Evolutionary conservation across 2,888 invertebrate species (phyloP).

Genomic region (Ashinkailepas kermadecensis): DNA sequence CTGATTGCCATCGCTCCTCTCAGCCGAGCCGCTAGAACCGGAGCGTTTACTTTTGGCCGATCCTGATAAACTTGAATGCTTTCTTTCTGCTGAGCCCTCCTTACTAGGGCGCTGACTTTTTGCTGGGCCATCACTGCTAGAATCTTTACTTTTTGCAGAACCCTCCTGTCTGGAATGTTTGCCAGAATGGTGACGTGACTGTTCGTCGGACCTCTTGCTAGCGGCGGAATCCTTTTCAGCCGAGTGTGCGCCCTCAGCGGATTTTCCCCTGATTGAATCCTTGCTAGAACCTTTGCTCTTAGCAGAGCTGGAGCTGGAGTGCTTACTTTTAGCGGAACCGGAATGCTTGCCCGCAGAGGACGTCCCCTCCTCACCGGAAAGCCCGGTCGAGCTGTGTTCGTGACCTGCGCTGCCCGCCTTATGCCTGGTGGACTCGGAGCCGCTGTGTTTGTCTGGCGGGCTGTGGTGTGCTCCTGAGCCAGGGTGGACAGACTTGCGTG

Average conservation of each 20-base stretch:
- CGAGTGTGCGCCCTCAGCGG: no score
- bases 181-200: background rate
- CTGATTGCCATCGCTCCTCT: background rate
- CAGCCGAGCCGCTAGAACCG: background rate
- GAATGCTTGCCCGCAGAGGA: background rate
- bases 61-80: background rate
- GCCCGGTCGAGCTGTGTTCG: background rate
- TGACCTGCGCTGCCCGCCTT: background rate
- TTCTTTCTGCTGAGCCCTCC: background rate
- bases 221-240: no score
- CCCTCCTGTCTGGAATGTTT: background rate
- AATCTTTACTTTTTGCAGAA: background rate
- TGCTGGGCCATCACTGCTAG: background rate
- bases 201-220: no score
- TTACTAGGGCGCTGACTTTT: background rate
- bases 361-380: background rate
- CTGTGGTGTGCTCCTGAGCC: background rate
- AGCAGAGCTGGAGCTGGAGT: background rate
- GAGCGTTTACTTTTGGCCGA: background rate
- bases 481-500: background rate
- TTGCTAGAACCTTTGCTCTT: background rate
- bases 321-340: background rate
- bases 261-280: no score
- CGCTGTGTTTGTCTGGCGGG: no score
- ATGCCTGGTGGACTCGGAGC: no score